phyloP scores from a whole-genome alignment of 2,113 vertebrate genomes.

The Chiloscyllium plagiosum region DNA sequence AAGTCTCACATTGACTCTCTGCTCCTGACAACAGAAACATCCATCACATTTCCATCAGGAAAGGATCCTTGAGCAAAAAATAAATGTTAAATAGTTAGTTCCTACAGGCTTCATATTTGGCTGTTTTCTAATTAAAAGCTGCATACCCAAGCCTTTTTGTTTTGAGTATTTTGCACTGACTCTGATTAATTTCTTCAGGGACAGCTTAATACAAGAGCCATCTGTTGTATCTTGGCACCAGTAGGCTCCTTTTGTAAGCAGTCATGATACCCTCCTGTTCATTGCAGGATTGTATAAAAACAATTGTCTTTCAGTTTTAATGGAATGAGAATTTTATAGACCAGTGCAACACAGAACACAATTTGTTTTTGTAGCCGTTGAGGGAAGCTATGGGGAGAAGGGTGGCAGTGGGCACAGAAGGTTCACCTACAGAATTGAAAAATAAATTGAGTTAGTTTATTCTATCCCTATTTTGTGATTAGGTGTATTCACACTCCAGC shows the following conservation, averaged over 20 bases:
- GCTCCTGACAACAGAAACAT: not conserved
- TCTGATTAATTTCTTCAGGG: conserved; percentile 24
- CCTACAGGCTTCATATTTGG: not conserved
- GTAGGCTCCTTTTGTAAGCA: not conserved
- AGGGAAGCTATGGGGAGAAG: not conserved
- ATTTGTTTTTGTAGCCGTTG: not conserved
- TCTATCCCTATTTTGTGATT: not conserved
- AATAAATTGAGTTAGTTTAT: not conserved
- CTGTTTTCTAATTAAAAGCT: conserved; percentile 21
- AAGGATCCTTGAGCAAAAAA: not conserved
- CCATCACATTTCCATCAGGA: not conserved
- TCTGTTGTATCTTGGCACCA: conserved; percentile 12
- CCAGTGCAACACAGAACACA: not conserved
- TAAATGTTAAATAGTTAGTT: not conserved
- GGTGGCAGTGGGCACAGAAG: not conserved
- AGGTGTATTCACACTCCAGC: not conserved
- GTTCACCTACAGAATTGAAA: not conserved
- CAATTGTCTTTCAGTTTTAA: not conserved
- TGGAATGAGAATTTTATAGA: not conserved
- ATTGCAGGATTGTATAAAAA: not conserved
- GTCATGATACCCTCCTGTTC: conserved; percentile 16
- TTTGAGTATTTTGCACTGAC: not conserved
- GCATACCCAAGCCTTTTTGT: not conserved
- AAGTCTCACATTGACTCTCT: not conserved
- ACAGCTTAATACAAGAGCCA: not conserved